A percentile compares a stretch with the other conserved stretches of the same genome.
phyloP scores from a whole-genome alignment of 2,113 vertebrate species.

The Enhydra lutris region DNA sequence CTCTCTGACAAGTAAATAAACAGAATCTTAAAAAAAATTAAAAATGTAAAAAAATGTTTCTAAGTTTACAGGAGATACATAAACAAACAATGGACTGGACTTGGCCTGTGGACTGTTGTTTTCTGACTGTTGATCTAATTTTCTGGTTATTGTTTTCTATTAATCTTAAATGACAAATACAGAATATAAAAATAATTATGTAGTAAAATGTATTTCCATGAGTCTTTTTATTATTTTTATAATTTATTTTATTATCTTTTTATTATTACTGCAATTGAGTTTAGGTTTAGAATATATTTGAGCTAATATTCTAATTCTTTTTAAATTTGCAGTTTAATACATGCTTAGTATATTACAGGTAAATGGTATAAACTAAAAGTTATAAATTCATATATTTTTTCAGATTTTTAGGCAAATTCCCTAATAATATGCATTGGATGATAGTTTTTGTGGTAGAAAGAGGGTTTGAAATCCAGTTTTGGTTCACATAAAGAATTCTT shows the following conservation, averaged over 20 bases:
- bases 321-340: not conserved
- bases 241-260: too few species aligned
- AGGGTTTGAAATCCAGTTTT: not conserved
- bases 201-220: not conserved
- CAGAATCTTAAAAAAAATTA: not conserved
- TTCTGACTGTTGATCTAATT: not conserved
- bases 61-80: not conserved
- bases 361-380: not conserved
- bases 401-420: not conserved
- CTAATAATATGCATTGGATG: not conserved
- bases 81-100: not conserved
- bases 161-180: not conserved
- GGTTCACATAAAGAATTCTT: not conserved
- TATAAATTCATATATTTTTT: not conserved
- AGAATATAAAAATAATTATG: not conserved
- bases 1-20: not conserved
- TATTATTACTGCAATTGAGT: not conserved
- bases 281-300: not conserved
- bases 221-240: not conserved
- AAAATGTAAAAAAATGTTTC: not conserved
- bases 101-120: not conserved
- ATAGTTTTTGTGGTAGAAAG: not conserved
- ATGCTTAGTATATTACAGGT: not conserved
- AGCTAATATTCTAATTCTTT: not conserved
- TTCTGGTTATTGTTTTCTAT: not conserved